A percentile compares a stretch with the other conserved stretches of the same genome.
Evolutionary conservation across 2,888 invertebrate genomes (phyloP).

Genomic region (Cremastobaeus sp.): DNA sequence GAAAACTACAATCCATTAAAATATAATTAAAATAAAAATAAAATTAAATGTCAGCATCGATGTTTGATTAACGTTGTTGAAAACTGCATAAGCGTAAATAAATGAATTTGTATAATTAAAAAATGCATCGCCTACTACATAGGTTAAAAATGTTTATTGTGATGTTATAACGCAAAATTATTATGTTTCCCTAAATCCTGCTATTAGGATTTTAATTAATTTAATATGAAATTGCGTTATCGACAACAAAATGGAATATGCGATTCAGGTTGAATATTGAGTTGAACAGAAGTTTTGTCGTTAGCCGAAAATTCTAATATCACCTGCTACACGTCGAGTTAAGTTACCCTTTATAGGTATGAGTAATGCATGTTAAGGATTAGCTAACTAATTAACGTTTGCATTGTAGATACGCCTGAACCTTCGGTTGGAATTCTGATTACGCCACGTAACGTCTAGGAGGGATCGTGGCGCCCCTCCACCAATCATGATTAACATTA

Average conservation of each 20-base stretch:
- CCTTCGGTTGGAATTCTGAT: slow-evolving; percentile 58
- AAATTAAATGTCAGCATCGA: too few species aligned
- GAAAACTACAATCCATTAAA: too few species aligned
- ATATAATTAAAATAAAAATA: too few species aligned
- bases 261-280: slow-evolving; percentile 61
- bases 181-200: too few species aligned
- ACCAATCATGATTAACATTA: slow-evolving; percentile 33
- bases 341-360: slow-evolving; percentile 58
- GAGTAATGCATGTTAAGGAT: slow-evolving; percentile 74
- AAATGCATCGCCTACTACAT: too few species aligned
- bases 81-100: too few species aligned
- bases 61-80: too few species aligned
- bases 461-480: slow-evolving; percentile 23
- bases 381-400: slow-evolving; percentile 71
- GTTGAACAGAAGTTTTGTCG: slow-evolving; percentile 66
- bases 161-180: too few species aligned
- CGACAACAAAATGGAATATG: slow-evolving; percentile 23
- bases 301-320: slow-evolving; percentile 68
- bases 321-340: slow-evolving; percentile 63
- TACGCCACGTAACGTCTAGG: slow-evolving; percentile 46
- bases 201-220: slow-evolving; percentile 23
- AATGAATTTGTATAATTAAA: too few species aligned
- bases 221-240: slow-evolving; percentile 29
- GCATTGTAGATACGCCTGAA: slow-evolving; percentile 67
- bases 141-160: too few species aligned